phyloP scores from a whole-genome alignment of 1,140 invertebrate genomes.

The Drosophila willistoni region DNA sequence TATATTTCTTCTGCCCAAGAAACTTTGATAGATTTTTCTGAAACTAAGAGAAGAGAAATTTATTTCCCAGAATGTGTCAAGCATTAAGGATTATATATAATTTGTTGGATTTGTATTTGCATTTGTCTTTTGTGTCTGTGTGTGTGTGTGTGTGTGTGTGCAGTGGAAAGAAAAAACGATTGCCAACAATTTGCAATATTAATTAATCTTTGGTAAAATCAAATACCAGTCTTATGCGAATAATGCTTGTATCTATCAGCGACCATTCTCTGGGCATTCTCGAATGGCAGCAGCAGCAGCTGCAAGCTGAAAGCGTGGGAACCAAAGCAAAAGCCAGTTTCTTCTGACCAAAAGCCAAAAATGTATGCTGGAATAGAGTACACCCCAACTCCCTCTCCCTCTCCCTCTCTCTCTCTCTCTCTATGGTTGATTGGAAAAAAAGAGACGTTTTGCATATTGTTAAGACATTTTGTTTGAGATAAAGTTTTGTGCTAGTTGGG shows the following conservation, averaged over 20 bases:
- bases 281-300: conserved; percentile 40
- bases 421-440: neutral
- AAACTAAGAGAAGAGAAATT: too few species aligned
- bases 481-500: conserved; percentile 1
- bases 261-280: conserved; percentile 48
- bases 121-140: too few species aligned
- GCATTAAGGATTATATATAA: too few species aligned
- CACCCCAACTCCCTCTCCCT: too few species aligned
- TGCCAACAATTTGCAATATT: conserved; percentile 27
- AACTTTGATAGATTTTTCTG: too few species aligned
- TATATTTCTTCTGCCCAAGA: too few species aligned
- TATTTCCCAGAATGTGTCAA: too few species aligned
- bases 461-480: neutral
- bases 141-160: neutral
- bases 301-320: conserved; percentile 48
- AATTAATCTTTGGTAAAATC: conserved; percentile 53
- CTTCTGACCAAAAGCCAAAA: conserved; percentile 5
- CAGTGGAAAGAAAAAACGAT: neutral
- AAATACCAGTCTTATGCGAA: conserved; percentile 53
- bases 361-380: neutral
- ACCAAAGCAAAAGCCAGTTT: conserved; percentile 27
- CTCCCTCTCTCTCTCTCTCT: too few species aligned
- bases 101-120: too few species aligned
- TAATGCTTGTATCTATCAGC: conserved; percentile 33
- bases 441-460: conserved; percentile 2